Evolutionary conservation across 2,113 vertebrate genomes (phyloP).

Genomic region (Montifringilla adamsi): DNA sequence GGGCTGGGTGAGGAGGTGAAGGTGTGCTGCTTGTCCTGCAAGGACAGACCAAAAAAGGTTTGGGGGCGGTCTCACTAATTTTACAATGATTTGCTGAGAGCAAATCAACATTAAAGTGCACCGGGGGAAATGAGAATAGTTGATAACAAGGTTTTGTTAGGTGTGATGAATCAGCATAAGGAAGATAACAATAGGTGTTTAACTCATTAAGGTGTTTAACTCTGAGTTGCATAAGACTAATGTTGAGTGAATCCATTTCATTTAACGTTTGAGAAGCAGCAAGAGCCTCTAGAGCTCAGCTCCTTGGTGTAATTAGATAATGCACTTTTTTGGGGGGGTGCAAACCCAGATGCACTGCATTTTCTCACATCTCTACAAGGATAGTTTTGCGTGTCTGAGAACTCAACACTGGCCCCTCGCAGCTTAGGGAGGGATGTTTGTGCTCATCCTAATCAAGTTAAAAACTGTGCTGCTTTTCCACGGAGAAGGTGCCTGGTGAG

Average conservation of each 20-base stretch:
- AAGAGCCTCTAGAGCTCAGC: neutral
- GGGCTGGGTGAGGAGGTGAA: neutral
- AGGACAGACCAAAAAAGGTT: neutral
- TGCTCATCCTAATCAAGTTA: neutral
- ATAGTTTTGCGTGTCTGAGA: neutral
- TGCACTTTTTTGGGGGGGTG: too few relatives aligned
- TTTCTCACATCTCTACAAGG: neutral
- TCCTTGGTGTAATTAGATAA: accelerated
- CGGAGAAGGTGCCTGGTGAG: neutral
- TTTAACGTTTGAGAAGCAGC: neutral
- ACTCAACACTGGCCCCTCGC: accelerated
- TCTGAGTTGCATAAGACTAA: neutral
- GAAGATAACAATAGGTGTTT: neutral
- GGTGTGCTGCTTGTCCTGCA: neutral
- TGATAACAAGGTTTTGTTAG: neutral
- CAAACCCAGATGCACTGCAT: neutral
- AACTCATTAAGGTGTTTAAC: neutral
- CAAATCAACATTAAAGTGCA: neutral
- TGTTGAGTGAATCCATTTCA: neutral
- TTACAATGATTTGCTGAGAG: neutral
- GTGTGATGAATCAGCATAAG: neutral
- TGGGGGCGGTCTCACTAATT: neutral
- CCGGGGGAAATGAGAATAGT: neutral
- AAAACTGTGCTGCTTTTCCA: neutral
- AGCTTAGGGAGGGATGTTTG: neutral